Conservation (phyloP, 2,888 invertebrate genomes). For the Chymomyza procnemis region DNA sequence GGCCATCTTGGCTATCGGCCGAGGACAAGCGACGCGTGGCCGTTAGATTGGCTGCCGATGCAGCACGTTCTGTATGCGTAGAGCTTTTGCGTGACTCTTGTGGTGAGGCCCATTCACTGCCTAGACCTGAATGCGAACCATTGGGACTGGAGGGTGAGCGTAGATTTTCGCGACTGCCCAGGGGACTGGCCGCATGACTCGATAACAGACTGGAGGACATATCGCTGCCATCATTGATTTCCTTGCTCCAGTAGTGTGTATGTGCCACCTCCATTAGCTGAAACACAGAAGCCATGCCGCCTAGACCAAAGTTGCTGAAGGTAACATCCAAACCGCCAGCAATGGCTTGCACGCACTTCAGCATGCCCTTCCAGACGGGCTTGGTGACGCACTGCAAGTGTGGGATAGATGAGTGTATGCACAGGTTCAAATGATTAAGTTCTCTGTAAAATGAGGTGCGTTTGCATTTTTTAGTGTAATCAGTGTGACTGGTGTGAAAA, state of each 20-base stretch:
- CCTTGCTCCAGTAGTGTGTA: conserved; percentile 98
- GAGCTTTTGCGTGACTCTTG: conserved; percentile 81
- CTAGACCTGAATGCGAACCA: conserved; percentile 78
- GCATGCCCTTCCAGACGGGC: conserved; percentile 96
- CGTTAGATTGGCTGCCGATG: conserved; percentile 32
- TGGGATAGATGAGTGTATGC: too few species aligned
- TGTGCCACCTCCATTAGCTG: conserved; percentile 98
- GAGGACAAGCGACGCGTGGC: conserved; percentile 82
- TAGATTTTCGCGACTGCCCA: conserved; percentile 84
- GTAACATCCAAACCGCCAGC: conserved; percentile 94
- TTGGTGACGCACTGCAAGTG: conserved; percentile 86
- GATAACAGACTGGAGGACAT: conserved; percentile 77
- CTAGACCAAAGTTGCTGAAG: conserved; percentile 94
- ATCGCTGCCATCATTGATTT: conserved; percentile 83
- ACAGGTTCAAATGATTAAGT: too few species aligned
- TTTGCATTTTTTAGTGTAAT: too few species aligned
- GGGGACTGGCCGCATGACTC: conserved; percentile 80
- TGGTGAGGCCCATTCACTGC: conserved; percentile 81
- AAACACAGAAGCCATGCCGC: conserved; percentile 98
- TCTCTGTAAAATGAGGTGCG: too few species aligned
- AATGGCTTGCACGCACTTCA: conserved; percentile 93
- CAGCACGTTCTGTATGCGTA: conserved; percentile 69
- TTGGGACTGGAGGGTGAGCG: conserved; percentile 82
- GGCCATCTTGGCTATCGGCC: conserved; percentile 83
- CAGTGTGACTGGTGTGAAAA: too few species aligned